These are phyloP conservation scores for Ellobium chinense DNA, from an alignment of 2,888 invertebrate species.

Conservation along the genomic window DNA sequence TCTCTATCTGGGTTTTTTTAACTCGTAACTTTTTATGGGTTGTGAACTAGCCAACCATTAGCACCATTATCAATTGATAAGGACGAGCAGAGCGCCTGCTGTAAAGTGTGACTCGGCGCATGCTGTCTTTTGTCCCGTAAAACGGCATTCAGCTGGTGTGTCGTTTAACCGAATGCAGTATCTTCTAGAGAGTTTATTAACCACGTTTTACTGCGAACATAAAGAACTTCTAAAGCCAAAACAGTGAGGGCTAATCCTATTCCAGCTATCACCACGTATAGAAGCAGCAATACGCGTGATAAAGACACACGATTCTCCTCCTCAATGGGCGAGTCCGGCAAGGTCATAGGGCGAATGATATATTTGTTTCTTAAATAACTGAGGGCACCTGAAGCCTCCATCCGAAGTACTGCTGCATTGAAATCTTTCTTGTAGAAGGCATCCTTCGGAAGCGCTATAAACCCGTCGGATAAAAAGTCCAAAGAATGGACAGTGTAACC, in stretches of 20 bases:
- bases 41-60: no score
- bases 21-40: no score
- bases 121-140: no score
- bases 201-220: no score
- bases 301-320: background rate
- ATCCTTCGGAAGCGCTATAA: background rate
- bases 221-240: background rate
- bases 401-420: background rate
- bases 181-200: no score
- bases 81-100: no score
- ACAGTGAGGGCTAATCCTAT: background rate
- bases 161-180: no score
- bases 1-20: no score
- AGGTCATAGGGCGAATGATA: background rate
- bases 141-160: no score
- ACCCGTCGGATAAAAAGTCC: background rate
- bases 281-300: background rate
- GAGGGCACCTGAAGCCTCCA: background rate
- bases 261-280: background rate
- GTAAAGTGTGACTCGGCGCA: no score
- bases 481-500: background rate
- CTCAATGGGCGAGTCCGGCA: background rate
- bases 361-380: background rate
- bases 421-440: background rate
- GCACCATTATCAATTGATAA: no score